Evolutionary conservation across 1,140 invertebrate species (phyloP).

Genomic region (Papilio glaucus): DNA sequence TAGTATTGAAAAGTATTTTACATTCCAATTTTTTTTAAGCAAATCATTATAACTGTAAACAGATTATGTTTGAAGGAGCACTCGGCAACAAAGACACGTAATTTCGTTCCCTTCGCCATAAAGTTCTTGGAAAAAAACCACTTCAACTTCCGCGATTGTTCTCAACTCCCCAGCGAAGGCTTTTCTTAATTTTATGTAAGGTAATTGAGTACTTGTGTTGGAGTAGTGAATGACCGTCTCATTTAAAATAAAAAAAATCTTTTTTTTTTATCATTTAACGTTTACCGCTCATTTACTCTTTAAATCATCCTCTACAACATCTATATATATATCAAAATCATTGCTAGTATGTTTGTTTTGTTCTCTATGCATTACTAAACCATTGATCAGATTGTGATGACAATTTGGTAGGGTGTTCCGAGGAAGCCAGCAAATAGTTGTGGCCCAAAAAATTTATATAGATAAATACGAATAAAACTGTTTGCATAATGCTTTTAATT

Average conservation of each 20-base stretch:
- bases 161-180: background rate
- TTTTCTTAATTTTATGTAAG: constrained; percentile 9
- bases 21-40: background rate
- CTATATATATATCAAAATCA: too few species aligned
- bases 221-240: constrained; percentile 22
- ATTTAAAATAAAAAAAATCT: constrained; percentile 29
- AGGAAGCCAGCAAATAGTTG: too few species aligned
- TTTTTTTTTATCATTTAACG: too few species aligned
- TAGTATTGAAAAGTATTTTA: background rate
- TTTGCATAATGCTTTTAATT: too few species aligned
- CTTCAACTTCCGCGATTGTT: constrained; percentile 27
- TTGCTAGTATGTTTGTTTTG: too few species aligned
- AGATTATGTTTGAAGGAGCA: constrained; percentile 20
- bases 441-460: too few species aligned
- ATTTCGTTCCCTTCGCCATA: constrained; percentile 10
- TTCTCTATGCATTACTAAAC: too few species aligned
- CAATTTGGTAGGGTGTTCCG: too few species aligned
- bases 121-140: constrained; percentile 31
- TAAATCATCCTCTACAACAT: too few species aligned
- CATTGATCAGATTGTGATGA: too few species aligned
- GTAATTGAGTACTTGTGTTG: constrained; percentile 30
- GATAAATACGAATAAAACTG: too few species aligned
- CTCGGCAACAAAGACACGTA: constrained; percentile 20
- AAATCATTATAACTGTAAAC: constrained; percentile 27
- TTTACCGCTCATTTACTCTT: too few species aligned